Evolutionary conservation across 2,113 vertebrate genomes (phyloP).

Genomic region (Oenanthe melanoleuca): DNA sequence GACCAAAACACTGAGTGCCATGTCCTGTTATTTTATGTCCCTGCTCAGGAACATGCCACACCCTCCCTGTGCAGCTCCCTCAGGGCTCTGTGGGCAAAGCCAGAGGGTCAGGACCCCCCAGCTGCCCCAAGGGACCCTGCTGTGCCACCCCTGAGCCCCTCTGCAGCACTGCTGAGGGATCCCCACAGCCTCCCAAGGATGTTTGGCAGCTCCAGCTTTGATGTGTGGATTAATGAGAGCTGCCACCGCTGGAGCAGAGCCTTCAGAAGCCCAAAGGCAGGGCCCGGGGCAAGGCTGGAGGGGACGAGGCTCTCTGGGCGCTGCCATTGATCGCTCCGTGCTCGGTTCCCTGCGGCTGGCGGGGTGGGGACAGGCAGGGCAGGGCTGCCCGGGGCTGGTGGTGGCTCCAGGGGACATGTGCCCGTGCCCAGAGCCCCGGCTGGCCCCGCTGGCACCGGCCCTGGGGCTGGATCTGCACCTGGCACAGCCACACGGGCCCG

Average conservation of each 20-base stretch:
- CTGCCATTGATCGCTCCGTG: not conserved
- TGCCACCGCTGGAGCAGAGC: not conserved
- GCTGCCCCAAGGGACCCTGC: fast-evolving
- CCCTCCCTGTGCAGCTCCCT: not conserved
- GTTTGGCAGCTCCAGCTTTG: conserved; percentile 4
- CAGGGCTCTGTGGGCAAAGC: fast-evolving
- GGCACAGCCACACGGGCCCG: fast-evolving
- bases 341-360: not conserved
- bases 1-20: not conserved
- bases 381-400: not conserved
- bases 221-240: not conserved
- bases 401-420: fast-evolving
- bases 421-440: not conserved
- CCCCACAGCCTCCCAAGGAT: not conserved
- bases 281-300: not conserved
- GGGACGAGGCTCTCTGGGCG: not conserved
- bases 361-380: no score
- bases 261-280: conserved; percentile 36
- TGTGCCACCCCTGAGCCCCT: not conserved
- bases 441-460: not conserved
- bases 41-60: fast-evolving
- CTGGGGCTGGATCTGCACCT: not conserved
- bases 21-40: fast-evolving
- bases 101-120: not conserved
- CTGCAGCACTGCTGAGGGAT: fast-evolving